Conservation (phyloP, 1,140 invertebrate genomes). For the Galendromus occidentalis region DNA sequence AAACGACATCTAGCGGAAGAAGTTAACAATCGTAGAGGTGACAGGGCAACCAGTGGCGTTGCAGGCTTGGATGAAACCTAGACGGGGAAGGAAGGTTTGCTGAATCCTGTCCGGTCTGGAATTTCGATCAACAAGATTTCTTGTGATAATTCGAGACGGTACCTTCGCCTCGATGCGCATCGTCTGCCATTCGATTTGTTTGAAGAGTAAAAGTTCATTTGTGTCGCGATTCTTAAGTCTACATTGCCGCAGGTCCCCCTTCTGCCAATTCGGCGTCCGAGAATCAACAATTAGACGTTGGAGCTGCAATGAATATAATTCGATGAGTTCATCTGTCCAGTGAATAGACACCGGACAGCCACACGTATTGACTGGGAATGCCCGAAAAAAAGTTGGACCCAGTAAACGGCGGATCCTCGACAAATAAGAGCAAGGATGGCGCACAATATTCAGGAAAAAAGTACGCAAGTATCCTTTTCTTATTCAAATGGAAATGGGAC, state of each 20-base stretch:
- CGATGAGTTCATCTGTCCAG: too few species aligned
- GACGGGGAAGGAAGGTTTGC: not conserved
- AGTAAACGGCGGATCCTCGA: too few species aligned
- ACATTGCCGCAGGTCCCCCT: conserved; percentile 59
- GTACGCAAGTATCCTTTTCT: conserved; percentile 17
- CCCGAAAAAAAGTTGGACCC: too few species aligned
- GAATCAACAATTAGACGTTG: conserved; percentile 78
- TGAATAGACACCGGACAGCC: too few species aligned
- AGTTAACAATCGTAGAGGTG: conserved; percentile 73
- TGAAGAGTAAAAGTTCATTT: conserved; percentile 83
- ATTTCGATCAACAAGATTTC: too few species aligned
- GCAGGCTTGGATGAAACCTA: conserved; percentile 35
- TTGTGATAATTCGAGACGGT: not conserved
- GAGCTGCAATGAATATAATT: conserved; percentile 38
- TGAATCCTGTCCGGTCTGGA: conserved; percentile 14
- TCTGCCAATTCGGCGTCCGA: conserved; percentile 66
- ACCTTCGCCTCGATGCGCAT: conserved; percentile 66
- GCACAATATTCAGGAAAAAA: not conserved
- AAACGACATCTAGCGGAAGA: conserved; percentile 88
- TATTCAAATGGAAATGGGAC: not conserved
- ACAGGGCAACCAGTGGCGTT: conserved; percentile 47
- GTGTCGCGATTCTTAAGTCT: conserved; percentile 67
- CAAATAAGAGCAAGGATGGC: too few species aligned
- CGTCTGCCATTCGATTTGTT: conserved; percentile 92
- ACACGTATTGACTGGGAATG: too few species aligned